Evolutionary conservation across 2,797 vertebrate species (phyloP).

Genomic region (Lagodon rhomboides): DNA sequence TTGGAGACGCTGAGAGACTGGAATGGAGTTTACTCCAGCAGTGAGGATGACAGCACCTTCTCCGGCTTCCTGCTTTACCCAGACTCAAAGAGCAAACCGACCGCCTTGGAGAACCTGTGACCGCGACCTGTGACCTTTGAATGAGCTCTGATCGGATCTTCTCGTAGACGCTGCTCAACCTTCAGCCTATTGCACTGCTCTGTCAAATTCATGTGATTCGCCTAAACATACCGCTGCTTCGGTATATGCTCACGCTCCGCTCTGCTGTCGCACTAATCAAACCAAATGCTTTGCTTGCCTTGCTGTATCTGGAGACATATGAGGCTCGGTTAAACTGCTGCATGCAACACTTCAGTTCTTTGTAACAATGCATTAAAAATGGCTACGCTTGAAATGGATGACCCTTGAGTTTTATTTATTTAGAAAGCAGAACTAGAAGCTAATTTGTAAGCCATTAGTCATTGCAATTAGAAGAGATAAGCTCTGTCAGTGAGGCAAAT

Average conservation of each 20-base stretch:
- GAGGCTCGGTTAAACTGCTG: slow-evolving; percentile 35
- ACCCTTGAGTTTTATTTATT: slow-evolving; percentile 52
- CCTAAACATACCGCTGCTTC: slow-evolving; percentile 25
- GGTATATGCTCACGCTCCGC: slow-evolving; percentile 13
- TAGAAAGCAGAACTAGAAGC: slow-evolving; percentile 15
- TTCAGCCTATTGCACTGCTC: slow-evolving; percentile 56
- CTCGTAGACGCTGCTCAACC: slow-evolving; percentile 42
- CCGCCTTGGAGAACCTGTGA: slow-evolving; percentile 52
- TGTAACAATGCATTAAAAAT: slow-evolving; percentile 77
- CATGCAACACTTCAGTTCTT: slow-evolving; percentile 52
- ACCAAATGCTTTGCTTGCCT: slow-evolving; percentile 56
- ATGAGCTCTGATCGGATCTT: slow-evolving; percentile 27
- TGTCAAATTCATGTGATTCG: slow-evolving; percentile 48
- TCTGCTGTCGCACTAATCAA: slow-evolving; percentile 42
- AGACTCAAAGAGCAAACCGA: slow-evolving; percentile 60
- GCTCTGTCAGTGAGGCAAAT: slow-evolving; percentile 23
- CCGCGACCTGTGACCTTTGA: slow-evolving; percentile 14
- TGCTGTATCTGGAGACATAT: slow-evolving; percentile 43
- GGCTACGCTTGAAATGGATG: slow-evolving; percentile 57
- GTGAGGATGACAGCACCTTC: slow-evolving; percentile 95
- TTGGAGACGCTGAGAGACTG: slow-evolving; percentile 94
- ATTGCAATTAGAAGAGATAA: slow-evolving; percentile 22
- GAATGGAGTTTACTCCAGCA: slow-evolving; percentile 94
- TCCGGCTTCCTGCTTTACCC: slow-evolving; percentile 94
- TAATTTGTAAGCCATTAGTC: slow-evolving; percentile 38